A percentile compares a stretch with the other conserved stretches of the same genome.
phyloP scores from a whole-genome alignment of 2,113 vertebrate species.

The Actinemys pallida region DNA sequence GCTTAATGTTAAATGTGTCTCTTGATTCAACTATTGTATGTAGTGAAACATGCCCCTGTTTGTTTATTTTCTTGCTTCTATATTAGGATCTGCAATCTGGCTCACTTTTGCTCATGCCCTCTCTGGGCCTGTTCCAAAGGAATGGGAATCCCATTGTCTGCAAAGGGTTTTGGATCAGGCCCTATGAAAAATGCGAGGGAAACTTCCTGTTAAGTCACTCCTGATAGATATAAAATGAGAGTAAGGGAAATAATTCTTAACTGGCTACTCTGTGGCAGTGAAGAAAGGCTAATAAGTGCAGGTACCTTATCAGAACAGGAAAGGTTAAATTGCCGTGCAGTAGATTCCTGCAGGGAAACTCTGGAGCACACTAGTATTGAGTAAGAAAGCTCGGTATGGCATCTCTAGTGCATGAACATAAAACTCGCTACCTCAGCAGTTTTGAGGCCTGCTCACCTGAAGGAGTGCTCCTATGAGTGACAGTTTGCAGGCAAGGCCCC shows the following conservation, averaged over 20 bases:
- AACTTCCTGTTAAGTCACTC: neutral
- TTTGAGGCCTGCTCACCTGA: neutral
- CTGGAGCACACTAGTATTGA: neutral
- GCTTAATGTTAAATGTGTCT: neutral
- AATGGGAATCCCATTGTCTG: neutral
- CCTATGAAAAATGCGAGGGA: neutral
- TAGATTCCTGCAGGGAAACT: neutral
- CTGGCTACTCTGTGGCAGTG: neutral
- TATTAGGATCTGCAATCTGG: neutral
- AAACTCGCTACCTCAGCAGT: neutral
- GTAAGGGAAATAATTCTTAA: neutral
- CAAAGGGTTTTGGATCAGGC: neutral
- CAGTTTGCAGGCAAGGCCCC: neutral
- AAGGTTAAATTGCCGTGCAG: neutral
- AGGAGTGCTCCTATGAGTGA: neutral
- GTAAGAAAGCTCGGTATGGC: neutral
- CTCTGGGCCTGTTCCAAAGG: constrained; percentile 26
- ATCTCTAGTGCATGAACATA: neutral
- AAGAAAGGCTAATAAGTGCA: neutral
- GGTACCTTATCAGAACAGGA: neutral
- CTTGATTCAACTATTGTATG: neutral
- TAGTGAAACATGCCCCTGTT: neutral
- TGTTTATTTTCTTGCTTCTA: constrained; percentile 13
- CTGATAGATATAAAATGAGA: neutral
- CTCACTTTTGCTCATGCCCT: neutral